phyloP scores from a whole-genome alignment of 1,140 invertebrate genomes.

The Drosophila neocordata region DNA sequence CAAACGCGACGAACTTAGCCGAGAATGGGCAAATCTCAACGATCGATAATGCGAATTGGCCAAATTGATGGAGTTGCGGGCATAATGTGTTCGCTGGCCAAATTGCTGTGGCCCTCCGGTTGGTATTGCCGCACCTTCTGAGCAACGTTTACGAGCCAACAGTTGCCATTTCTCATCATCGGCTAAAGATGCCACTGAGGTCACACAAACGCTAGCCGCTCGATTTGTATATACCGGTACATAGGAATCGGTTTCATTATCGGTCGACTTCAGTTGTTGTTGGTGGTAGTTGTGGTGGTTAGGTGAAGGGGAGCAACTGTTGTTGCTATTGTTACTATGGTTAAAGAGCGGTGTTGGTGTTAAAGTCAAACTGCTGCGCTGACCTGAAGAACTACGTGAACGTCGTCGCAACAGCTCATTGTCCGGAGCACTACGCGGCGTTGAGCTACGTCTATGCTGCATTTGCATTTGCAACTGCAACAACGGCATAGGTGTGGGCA shows the following conservation, averaged over 20 bases:
- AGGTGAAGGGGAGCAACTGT: slow-evolving; percentile 53
- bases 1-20: slow-evolving; percentile 73
- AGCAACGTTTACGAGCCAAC: slow-evolving; percentile 74
- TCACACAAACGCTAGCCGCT: slow-evolving; percentile 68
- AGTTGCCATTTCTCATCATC: slow-evolving; percentile 82
- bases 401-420: slow-evolving; percentile 58
- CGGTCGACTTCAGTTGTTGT: slow-evolving; percentile 26
- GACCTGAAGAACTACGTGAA: slow-evolving; percentile 74
- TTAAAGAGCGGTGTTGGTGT: slow-evolving; percentile 77
- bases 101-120: slow-evolving; percentile 49
- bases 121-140: slow-evolving; percentile 57
- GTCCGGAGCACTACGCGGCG: slow-evolving; percentile 57
- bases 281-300: slow-evolving; percentile 36
- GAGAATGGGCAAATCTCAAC: slow-evolving; percentile 76
- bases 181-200: slow-evolving; percentile 60
- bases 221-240: slow-evolving; percentile 78
- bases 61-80: slow-evolving; percentile 77
- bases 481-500: slow-evolving; percentile 74
- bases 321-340: slow-evolving; percentile 33
- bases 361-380: slow-evolving; percentile 73
- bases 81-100: slow-evolving; percentile 73
- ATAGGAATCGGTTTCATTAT: slow-evolving; percentile 67
- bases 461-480: slow-evolving; percentile 65
- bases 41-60: slow-evolving; percentile 80
- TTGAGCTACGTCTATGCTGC: slow-evolving; percentile 76